Base-by-base conservation (phyloP, 1,140 invertebrate species). In the Danaus plexippus region DNA sequence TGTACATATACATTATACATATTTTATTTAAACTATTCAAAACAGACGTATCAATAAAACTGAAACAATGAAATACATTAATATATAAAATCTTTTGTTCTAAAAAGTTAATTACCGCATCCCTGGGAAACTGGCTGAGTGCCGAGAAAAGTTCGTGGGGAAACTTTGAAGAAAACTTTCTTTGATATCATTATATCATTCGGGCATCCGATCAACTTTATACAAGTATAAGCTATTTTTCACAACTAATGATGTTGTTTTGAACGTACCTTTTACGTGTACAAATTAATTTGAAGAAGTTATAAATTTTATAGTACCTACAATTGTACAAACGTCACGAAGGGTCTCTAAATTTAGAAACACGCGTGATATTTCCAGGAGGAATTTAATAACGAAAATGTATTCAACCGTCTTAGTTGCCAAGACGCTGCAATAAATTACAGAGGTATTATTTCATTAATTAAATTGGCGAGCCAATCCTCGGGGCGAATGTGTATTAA, bases 341-440 rank as follows among this genome's bases (percentile, higher is more conserved):
- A 54, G 41, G 51, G n/a, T 43, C 59, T 10, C 41, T 43, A 43
- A 57, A 58, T 59, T 59, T 56, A 56, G 45, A 47, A 54, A 57
- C 56, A 52, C 56, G 53, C 43, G 57, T 64, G 49, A 45, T 47
- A 41, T 32, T 44, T 43, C 43, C 43, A 52, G 15, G 45, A 56
- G 49, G 63, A 73, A 71, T 75, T 69, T 67, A 68, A 75, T 71
- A 71, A 64, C 49, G 64, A 67, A 66, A 67, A 63, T 65, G 53
- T 70, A 69, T 70, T 43, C 63, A 52, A 44, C 48, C 54, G 55
- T 54, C 63, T 69, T 66, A 67, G 65, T 69, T 69, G 47, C 55
- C 62, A 66, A 69, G 64, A 65, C 50, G 54, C 42, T 66, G 64
- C 66, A 66, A 73, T 76, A 74, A 74, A 74, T 74, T 70, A 74